Evolutionary conservation across 2,113 vertebrate genomes (phyloP).

Genomic region (Erythrocercus mccallii): DNA sequence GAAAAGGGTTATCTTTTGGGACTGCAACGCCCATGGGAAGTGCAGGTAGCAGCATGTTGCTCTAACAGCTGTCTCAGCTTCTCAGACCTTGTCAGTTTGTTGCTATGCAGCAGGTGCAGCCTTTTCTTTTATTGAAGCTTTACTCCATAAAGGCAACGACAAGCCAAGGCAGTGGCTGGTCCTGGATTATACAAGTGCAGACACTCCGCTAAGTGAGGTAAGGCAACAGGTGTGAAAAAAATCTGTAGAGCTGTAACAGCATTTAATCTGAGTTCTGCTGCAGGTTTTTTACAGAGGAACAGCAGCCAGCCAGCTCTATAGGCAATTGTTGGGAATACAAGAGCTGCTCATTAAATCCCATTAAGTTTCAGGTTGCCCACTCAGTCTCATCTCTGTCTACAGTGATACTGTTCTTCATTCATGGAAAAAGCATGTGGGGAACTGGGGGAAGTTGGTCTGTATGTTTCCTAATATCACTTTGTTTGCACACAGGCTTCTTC

Average conservation of each 20-base stretch:
- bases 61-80: constrained; percentile 76
- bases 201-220: constrained; percentile 81
- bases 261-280: constrained; percentile 59
- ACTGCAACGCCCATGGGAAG: constrained; percentile 68
- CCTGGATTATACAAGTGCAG: constrained; percentile 79
- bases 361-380: neutral
- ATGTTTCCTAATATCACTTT: neutral
- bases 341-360: neutral
- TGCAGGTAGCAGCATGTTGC: constrained; percentile 79
- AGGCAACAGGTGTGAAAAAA: constrained; percentile 78
- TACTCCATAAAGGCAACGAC: constrained; percentile 71
- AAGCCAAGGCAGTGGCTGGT: constrained; percentile 78
- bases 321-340: constrained; percentile 17
- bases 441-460: neutral
- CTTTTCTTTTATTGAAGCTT: constrained; percentile 72
- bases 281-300: constrained; percentile 39
- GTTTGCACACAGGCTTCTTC: neutral
- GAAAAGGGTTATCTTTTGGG: constrained; percentile 69
- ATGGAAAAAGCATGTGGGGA: neutral
- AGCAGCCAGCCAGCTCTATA: constrained; percentile 6
- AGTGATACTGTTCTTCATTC: neutral
- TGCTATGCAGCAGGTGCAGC: constrained; percentile 81
- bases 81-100: constrained; percentile 74
- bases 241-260: constrained; percentile 41
- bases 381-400: neutral